Evolutionary conservation across 2,797 vertebrate genomes (phyloP).

Genomic region (Poecilia wingei): DNA sequence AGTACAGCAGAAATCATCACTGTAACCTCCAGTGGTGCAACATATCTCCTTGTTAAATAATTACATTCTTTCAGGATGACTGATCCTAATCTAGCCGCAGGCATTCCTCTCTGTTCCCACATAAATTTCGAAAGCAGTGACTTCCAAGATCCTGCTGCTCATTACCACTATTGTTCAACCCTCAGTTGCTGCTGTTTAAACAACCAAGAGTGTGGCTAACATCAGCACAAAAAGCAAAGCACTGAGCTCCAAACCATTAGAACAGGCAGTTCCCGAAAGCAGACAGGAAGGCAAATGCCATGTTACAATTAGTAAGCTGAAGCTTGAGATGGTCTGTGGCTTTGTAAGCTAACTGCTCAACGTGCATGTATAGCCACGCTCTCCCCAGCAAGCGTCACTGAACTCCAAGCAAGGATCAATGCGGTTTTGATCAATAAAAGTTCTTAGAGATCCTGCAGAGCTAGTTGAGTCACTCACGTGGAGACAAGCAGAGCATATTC

Average conservation of each 20-base stretch:
- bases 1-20: constrained; percentile 13
- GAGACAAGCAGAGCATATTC: constrained; percentile 9
- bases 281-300: constrained; percentile 27
- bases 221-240: constrained; percentile 17
- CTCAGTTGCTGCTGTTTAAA: constrained; percentile 2
- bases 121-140: constrained; percentile 34
- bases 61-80: constrained; percentile 29
- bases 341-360: constrained; percentile 54
- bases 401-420: constrained; percentile 42
- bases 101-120: constrained; percentile 3
- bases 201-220: not conserved
- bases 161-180: not conserved
- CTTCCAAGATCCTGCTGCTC: constrained; percentile 22
- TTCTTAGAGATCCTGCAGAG: constrained; percentile 35
- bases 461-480: constrained; percentile 12
- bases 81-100: constrained; percentile 26
- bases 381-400: constrained; percentile 23
- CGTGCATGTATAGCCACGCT: constrained; percentile 59
- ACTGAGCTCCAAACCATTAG: constrained; percentile 15
- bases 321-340: constrained; percentile 53
- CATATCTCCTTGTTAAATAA: constrained; percentile 25
- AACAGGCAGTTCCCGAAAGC: constrained; percentile 15
- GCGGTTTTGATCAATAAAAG: constrained; percentile 39
- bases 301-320: constrained; percentile 19
- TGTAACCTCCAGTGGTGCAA: constrained; percentile 21